Base-by-base conservation (phyloP, 2,113 vertebrate genomes). In the Melospiza melodia region DNA sequence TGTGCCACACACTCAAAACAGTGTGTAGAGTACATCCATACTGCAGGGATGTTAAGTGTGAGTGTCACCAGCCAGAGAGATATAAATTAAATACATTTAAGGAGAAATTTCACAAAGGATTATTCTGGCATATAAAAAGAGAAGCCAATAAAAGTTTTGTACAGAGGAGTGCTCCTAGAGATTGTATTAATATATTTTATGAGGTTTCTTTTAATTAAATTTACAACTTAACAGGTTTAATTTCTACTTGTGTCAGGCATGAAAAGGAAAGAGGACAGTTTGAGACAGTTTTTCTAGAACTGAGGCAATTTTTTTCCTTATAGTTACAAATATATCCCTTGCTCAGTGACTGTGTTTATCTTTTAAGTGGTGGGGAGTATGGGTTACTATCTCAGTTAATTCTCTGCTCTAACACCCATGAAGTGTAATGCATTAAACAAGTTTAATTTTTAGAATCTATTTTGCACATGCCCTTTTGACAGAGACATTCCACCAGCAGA, bases 391-490 rank as follows among this genome's bases (percentile, higher is more conserved):
- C 61, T 78, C 66, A 46, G n/a, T 86, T 79, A 85, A 65, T 89
- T 93, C 89, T 48, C 44, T 0, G 4, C 55, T 76, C 65, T 85
- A 88, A 49, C 28, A 55, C 37, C 55, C 41, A 37, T 82, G 75
- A 86, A 94, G 72, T 84, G 22, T 61, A 74, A 83, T 62, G 48
- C 67, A 84, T 90, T 91, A 89, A 92, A 81, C 41, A 85, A 86
- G 86, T 93, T 95, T 94, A 73, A 81, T 94, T 94, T 96, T 93
- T 86, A 66, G 90, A 94, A 87, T 67, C n/a, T 48, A 12, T 83
- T 87, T 68, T 66, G 89, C 86, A 58, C 48, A 27, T 73, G 55
- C 63, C 76, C 81, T 59, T 83, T 74, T 52, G 81, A 77, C 66
- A 58, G 75, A 76, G 85, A 67, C 57, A 43, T 61, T 97, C 90